A percentile compares a stretch with the other conserved stretches of the same genome.
These are phyloP conservation scores for Thysanoteuthis rhombus DNA, from an alignment of 2,888 invertebrate genomes.

Conservation along the genomic window DNA sequence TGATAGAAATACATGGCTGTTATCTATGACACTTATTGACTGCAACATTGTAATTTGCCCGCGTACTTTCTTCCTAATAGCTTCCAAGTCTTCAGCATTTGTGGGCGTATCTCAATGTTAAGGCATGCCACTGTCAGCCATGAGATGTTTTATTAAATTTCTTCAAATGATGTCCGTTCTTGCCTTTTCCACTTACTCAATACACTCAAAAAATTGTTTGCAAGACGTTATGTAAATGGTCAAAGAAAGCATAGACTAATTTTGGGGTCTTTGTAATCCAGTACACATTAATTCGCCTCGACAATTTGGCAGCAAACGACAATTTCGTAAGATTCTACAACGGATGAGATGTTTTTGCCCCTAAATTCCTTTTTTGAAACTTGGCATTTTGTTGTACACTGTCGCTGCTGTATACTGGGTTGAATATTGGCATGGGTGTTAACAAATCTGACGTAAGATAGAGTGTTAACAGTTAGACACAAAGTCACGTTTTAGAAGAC, in stretches of 20 bases:
- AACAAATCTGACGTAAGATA: no score
- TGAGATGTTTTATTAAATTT: not conserved
- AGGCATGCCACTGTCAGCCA: not conserved
- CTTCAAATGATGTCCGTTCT: not conserved
- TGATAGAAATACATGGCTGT: not conserved
- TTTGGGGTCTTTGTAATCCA: not conserved
- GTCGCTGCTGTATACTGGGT: no score
- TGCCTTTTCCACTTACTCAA: not conserved
- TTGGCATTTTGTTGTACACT: no score
- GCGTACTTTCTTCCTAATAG: not conserved
- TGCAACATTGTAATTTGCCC: not conserved
- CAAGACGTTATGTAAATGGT: not conserved
- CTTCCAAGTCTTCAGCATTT: not conserved
- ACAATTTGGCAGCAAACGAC: not conserved
- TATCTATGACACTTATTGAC: not conserved
- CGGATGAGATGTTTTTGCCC: no score
- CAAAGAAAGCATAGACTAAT: not conserved
- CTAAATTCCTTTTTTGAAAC: no score
- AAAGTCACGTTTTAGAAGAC: no score
- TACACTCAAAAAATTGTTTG: not conserved
- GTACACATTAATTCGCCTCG: not conserved
- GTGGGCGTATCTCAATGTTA: constrained; percentile 12
- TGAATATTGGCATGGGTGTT: no score
- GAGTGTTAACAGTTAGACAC: no score
- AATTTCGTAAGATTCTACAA: no score